A percentile compares a stretch with the other conserved stretches of the same genome.
These are phyloP conservation scores for Podabrus alpinus DNA, from an alignment of 2,888 invertebrate genomes.

Conservation along the genomic window DNA sequence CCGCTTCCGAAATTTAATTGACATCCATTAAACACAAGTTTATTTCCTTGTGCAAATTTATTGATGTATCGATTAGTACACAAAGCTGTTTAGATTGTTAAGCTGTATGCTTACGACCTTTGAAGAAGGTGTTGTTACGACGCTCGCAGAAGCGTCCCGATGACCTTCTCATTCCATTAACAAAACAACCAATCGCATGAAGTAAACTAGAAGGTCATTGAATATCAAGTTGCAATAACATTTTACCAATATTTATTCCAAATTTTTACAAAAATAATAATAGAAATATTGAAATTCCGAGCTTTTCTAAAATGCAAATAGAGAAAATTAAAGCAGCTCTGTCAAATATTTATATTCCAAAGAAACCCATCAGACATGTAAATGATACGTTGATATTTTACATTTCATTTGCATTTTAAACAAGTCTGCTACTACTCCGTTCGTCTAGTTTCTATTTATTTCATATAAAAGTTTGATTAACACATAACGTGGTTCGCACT, in stretches of 20 bases:
- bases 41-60: not conserved
- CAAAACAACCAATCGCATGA: constrained; percentile 1
- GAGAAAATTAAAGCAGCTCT: not conserved
- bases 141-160: constrained; percentile 13
- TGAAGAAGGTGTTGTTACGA: constrained; percentile 6
- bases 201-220: constrained; percentile 13
- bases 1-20: too few species aligned
- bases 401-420: constrained; percentile 12
- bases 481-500: not conserved
- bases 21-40: not conserved
- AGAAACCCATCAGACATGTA: constrained; percentile 12
- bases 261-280: not conserved
- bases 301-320: not conserved
- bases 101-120: constrained; percentile 15
- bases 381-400: constrained; percentile 8
- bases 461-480: not conserved
- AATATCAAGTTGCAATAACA: constrained; percentile 4
- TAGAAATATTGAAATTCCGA: not conserved
- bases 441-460: not conserved
- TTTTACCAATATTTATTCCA: not conserved
- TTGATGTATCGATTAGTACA: not conserved
- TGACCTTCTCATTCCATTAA: constrained; percentile 22
- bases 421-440: not conserved
- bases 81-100: not conserved
- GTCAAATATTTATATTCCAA: constrained; percentile 1